Evolutionary conservation across 2,888 invertebrate genomes (phyloP).

Genomic region (Drosophila yooni): DNA sequence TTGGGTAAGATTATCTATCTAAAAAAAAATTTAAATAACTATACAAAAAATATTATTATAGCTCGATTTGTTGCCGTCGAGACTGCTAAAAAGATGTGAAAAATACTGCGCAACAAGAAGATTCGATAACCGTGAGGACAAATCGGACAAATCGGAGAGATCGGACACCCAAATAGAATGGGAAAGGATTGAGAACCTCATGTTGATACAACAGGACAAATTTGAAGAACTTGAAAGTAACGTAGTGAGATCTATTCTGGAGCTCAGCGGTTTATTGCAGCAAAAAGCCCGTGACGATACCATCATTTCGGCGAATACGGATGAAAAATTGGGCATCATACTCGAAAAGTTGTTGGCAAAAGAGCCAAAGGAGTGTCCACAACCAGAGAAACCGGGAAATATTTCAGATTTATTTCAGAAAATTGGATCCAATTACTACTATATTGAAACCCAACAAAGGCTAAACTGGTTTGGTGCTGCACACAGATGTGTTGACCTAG

Average conservation of each 20-base stretch:
- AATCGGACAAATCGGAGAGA: not conserved
- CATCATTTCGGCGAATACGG: not conserved
- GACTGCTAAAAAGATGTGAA: not conserved
- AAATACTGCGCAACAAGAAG: not conserved
- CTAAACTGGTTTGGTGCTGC: not conserved
- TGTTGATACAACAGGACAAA: not conserved
- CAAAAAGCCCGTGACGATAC: accelerated
- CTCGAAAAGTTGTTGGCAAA: not conserved
- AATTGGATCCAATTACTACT: not conserved
- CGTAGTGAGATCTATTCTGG: not conserved
- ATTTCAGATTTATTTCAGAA: not conserved
- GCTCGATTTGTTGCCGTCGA: not conserved
- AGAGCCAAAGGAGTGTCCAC: not conserved
- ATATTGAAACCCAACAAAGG: not conserved
- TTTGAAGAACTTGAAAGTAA: not conserved
- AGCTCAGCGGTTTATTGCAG: not conserved
- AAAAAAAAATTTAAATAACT: not conserved
- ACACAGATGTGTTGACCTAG: not conserved
- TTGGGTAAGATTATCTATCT: not conserved
- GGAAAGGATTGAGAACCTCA: not conserved
- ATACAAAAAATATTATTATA: not conserved
- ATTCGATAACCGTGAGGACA: not conserved
- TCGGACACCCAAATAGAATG: not conserved
- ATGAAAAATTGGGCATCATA: not conserved
- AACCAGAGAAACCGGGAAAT: not conserved